Evolutionary conservation across 2,888 invertebrate genomes (phyloP), one percentile per base, ranked within the genome.

Genomic region (Pseudoips prasinana): DNA sequence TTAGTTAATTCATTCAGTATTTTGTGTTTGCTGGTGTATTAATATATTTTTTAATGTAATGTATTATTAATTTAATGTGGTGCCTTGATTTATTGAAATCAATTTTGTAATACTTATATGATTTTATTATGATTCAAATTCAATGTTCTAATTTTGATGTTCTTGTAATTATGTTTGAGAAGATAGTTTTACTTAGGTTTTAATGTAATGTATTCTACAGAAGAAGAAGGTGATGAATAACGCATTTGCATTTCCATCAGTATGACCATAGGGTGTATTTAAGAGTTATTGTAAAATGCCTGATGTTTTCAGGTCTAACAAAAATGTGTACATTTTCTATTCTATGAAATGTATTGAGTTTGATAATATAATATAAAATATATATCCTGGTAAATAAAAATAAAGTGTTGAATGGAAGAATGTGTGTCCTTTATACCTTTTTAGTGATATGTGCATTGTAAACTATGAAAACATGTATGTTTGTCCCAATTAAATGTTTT

Each of bases 401-500:
- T 43, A 36, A 41, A 54, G 35, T 34, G 65, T 67, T 63, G 70
- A 68, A 70, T 77, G 82, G 55, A 63, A 63, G 79, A 76, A 74
- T 74, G 79, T 71, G 77, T 81, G 84, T 71, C 75, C 81, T 87
- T 82, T 86, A 73, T 85, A 86, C 79, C 79, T 82, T 85, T 85
- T 68, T 73, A 75, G 71, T 71, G 65, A 70, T 75, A 80, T 72
- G 75, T 84, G 75, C 73, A 84, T 76, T 87, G 85, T 87, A 85
- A 86, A 87, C 86, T 86, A 87, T 85, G 79, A 79, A 84, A 80
- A 82, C 84, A 87, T 86, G 86, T 85, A 87, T 79, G 87, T 87
- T 87, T 87, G 88, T 84, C 85, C 73, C 81, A 83, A 86, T 83
- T 81, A 81, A 87, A 87, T 87, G 87, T 83, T 87, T 87, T 87